These are phyloP conservation scores for Mesorhabditis sp. DNA, from an alignment of 2,888 invertebrate species.

Conservation along the genomic window DNA sequence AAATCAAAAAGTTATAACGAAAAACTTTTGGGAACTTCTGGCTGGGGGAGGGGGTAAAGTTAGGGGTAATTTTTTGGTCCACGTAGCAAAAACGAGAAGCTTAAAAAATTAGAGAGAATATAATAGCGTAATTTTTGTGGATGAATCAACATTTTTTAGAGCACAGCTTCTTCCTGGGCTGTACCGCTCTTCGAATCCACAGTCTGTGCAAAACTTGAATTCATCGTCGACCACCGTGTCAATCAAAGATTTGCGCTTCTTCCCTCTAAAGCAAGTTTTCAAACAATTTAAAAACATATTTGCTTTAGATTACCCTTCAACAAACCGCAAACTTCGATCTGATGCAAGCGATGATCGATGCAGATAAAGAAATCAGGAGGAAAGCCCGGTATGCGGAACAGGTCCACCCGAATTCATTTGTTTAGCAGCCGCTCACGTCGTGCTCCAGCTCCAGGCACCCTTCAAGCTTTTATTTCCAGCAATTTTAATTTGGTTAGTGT, in stretches of 20 bases:
- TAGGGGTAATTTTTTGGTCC: not conserved
- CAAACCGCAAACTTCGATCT: constrained; percentile 45
- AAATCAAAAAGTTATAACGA: too few species aligned
- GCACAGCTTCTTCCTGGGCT: not conserved
- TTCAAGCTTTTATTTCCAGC: constrained; percentile 13
- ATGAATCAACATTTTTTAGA: not conserved
- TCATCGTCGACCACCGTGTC: constrained; percentile 24
- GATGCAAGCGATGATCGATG: constrained; percentile 37
- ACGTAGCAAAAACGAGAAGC: constrained; percentile 5
- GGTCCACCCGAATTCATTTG: not conserved
- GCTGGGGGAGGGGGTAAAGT: too few species aligned
- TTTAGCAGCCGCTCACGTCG: constrained; percentile 6
- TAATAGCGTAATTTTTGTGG: not conserved
- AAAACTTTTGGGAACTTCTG: too few species aligned
- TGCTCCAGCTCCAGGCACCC: constrained; percentile 3
- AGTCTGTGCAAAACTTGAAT: constrained; percentile 28
- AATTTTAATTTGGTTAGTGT: constrained; percentile 30
- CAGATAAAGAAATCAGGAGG: constrained; percentile 24
- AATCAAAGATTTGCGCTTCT: constrained; percentile 50
- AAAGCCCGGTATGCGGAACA: constrained; percentile 21
- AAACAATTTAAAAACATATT: not conserved
- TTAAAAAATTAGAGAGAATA: not conserved
- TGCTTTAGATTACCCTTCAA: constrained; percentile 32
- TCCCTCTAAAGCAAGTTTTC: constrained; percentile 24
- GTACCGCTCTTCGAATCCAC: constrained; percentile 21